Evolutionary conservation across 2,797 vertebrate genomes (phyloP).

Genomic region (Xenopus petersii): DNA sequence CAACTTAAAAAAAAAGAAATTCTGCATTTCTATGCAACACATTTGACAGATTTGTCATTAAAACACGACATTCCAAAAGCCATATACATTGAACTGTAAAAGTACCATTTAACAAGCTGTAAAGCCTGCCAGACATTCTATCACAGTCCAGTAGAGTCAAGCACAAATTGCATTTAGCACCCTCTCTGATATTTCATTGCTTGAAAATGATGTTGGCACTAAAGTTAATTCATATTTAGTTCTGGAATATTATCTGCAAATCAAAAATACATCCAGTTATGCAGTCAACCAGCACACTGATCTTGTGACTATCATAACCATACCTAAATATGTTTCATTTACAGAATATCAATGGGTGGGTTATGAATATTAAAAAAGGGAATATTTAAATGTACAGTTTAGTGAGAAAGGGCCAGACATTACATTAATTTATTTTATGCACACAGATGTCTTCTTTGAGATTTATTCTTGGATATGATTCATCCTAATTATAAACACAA

Average conservation of each 20-base stretch:
- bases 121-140: conserved; percentile 40
- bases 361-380: no score
- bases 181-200: conserved; percentile 7
- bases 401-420: no score
- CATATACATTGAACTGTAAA: conserved; percentile 47
- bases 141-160: conserved; percentile 42
- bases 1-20: no score
- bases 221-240: conserved; percentile 19
- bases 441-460: no score
- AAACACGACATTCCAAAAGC: conserved; percentile 38
- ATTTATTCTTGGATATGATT: no score
- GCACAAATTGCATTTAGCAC: conserved; percentile 38
- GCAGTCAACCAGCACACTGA: conserved; percentile 6
- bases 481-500: no score
- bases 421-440: no score
- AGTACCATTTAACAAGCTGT: conserved; percentile 43
- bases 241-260: conserved; percentile 30
- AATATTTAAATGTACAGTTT: no score
- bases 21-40: conserved; percentile 11
- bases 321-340: neutral
- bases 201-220: conserved; percentile 33
- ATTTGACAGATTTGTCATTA: conserved; percentile 35
- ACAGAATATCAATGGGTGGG: no score
- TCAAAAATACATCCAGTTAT: conserved; percentile 13
- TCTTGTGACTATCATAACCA: conserved; percentile 1